These are phyloP conservation scores for Falco rusticolus DNA, from an alignment of 2,797 vertebrate species.

Conservation along the genomic window DNA sequence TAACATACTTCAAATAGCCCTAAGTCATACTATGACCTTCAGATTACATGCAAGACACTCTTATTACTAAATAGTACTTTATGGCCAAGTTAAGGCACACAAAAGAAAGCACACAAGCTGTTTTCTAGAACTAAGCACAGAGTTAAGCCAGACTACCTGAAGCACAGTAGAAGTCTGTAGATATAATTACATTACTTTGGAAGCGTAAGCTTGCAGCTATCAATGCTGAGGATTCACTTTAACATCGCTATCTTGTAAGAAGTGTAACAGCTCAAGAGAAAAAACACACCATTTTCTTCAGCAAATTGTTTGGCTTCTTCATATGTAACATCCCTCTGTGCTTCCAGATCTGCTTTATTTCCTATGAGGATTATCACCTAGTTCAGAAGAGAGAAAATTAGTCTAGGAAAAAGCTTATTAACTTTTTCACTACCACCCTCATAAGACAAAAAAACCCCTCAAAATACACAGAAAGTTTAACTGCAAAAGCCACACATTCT, in stretches of 20 bases:
- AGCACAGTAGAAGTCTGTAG: not conserved
- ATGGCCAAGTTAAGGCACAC: not conserved
- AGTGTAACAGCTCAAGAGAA: not conserved
- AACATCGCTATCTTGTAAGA: not conserved
- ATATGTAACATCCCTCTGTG: conserved; percentile 96
- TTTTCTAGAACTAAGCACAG: not conserved
- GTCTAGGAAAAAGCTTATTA: not conserved
- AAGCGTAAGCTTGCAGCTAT: not conserved
- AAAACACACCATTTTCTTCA: conserved; percentile 91
- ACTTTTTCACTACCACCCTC: not conserved
- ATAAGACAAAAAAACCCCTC: not conserved
- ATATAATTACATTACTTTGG: not conserved
- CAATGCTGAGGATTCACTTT: not conserved
- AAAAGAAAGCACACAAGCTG: not conserved
- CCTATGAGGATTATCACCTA: conserved; percentile 99
- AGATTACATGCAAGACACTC: not conserved
- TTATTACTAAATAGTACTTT: not conserved
- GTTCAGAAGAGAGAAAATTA: conserved; percentile 59
- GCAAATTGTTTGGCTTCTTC: conserved; percentile 99
- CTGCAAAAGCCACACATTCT: not conserved
- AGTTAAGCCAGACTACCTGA: not conserved
- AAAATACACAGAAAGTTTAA: not conserved
- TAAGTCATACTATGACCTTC: rapidly evolving
- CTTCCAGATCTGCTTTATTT: conserved; percentile 97
- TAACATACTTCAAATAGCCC: not conserved